These are phyloP conservation scores for Melipona quadrifasciata DNA, from an alignment of 1,140 invertebrate species.

Conservation along the genomic window DNA sequence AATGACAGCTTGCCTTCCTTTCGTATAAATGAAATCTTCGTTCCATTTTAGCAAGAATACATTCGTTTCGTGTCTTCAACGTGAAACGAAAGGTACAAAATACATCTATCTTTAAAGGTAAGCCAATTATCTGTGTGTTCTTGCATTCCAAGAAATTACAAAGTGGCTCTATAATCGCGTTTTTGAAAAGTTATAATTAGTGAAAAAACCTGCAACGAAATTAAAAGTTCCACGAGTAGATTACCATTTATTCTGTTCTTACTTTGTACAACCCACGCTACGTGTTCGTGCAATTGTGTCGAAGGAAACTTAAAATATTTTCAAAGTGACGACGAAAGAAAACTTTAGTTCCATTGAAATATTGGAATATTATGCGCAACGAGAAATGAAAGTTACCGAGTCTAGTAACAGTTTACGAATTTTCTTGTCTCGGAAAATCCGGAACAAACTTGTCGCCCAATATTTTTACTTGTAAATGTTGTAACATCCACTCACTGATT, in stretches of 20 bases:
- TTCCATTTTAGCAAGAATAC: background rate
- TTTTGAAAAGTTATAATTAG: background rate
- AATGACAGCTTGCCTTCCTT: background rate
- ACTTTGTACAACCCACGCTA: background rate
- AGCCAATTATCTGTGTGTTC: background rate
- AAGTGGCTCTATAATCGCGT: background rate
- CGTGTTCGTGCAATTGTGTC: background rate
- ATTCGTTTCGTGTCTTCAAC: background rate
- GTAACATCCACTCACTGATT: too few relatives aligned
- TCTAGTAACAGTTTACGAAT: background rate
- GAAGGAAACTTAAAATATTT: background rate
- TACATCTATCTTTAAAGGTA: too few relatives aligned
- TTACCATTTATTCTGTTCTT: background rate
- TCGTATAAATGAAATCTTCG: background rate
- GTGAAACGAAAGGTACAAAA: background rate
- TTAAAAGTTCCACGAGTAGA: background rate
- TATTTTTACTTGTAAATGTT: background rate
- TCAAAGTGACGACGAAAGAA: too few relatives aligned
- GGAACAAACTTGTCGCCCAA: background rate
- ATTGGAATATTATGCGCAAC: background rate
- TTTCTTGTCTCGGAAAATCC: background rate
- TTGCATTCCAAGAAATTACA: background rate
- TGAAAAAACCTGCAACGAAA: background rate
- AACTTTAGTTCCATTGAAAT: background rate
- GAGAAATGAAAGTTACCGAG: background rate